Conservation (phyloP, 2,113 vertebrate genomes). For the Ctenodactylus gundi region DNA sequence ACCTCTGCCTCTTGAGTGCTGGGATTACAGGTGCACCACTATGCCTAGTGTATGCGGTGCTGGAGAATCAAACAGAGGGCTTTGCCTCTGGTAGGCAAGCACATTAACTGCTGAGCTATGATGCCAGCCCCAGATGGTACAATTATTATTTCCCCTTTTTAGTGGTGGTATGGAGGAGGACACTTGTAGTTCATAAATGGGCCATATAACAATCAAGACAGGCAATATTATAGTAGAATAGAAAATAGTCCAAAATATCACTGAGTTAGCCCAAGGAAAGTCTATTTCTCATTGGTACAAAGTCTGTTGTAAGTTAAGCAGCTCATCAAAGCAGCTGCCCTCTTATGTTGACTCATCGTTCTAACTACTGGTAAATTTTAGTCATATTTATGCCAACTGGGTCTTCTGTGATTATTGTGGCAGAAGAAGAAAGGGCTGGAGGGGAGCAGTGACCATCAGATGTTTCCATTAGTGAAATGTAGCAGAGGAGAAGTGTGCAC, state of each 20-base stretch:
- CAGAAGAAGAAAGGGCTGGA: neutral
- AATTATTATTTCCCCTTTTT: conserved; percentile 16
- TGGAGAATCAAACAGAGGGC: neutral
- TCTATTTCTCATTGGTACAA: neutral
- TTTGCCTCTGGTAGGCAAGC: too few species aligned
- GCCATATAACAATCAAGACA: neutral
- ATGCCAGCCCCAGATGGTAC: neutral
- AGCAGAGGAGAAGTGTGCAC: neutral
- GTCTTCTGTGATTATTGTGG: neutral
- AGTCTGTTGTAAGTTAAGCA: neutral
- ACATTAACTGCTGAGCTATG: neutral
- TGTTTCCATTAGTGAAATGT: neutral
- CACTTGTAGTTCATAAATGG: neutral
- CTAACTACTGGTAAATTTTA: neutral
- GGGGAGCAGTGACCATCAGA: neutral
- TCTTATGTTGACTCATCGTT: neutral
- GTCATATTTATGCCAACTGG: neutral
- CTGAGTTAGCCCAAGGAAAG: neutral
- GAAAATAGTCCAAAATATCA: neutral
- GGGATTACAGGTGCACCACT: too few species aligned
- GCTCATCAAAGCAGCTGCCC: neutral
- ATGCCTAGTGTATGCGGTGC: too few species aligned
- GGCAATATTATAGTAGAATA: neutral
- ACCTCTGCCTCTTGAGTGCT: neutral
- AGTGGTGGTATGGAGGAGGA: neutral